A percentile compares a stretch with the other conserved stretches of the same genome.
phyloP scores from a whole-genome alignment of 2,113 vertebrate species.

The Psilopsiagon aurifrons region DNA sequence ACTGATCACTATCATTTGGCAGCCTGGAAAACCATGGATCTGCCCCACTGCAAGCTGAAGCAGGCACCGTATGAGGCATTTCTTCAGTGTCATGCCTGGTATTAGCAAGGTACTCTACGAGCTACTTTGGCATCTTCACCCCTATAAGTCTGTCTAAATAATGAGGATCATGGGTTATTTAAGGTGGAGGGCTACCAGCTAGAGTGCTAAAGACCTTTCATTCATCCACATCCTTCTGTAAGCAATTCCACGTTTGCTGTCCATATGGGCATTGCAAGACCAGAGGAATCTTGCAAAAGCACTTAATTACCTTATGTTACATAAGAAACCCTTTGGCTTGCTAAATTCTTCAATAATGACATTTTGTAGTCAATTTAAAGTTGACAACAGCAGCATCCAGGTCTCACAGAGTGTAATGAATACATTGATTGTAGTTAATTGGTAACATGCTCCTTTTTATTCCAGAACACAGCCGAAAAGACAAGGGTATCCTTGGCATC shows the following conservation, averaged over 20 bases:
- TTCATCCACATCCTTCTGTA: not conserved
- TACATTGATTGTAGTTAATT: not conserved
- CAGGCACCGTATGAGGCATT: conserved; percentile 33
- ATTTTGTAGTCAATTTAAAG: not conserved
- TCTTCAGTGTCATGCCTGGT: conserved; percentile 16
- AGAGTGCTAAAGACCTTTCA: not conserved
- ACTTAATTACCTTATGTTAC: not conserved
- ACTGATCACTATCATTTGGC: not conserved
- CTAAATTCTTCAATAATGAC: not conserved
- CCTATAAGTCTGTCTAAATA: conserved; percentile 14
- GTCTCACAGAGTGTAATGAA: not conserved
- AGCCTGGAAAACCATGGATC: not conserved
- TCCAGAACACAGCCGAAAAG: not conserved
- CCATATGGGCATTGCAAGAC: not conserved
- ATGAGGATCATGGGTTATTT: conserved; percentile 47
- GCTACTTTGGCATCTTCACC: conserved; percentile 33
- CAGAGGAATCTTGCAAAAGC: not conserved
- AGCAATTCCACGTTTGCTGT: not conserved
- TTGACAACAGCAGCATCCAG: not conserved
- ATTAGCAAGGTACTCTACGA: conserved; percentile 19
- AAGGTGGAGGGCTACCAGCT: not conserved
- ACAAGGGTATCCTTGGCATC: not conserved
- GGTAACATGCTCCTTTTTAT: not conserved
- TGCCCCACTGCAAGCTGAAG: not conserved
- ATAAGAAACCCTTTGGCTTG: not conserved